Evolutionary conservation across 2,113 vertebrate species (phyloP), one percentile per base, ranked within the genome.

Genomic region (Nyctereutes procyonoides): DNA sequence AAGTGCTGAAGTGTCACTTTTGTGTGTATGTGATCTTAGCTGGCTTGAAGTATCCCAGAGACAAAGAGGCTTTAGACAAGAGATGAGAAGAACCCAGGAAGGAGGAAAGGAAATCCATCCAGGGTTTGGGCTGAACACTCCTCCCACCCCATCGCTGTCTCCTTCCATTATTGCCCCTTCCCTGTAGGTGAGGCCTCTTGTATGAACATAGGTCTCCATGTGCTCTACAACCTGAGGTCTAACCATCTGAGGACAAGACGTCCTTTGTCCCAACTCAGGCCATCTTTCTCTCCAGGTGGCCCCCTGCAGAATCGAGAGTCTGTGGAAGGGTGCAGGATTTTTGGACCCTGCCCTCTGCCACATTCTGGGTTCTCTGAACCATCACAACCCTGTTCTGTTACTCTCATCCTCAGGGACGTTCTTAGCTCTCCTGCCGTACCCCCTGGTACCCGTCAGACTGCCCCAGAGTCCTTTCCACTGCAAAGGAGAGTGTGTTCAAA

Each of bases 1-100:
- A n/a, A n/a, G n/a, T n/a, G 89, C 58, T 69, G 63, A 83, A 58
- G 60, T 38, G 58, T 65, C 53, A 51, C 13, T 87, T 58, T 81
- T 38, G n/a, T 30, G 12, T 62, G 9, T 74, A 11, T 74, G 5
- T 35, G 5, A 43, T 85, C 73, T 93, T 74, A 69, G n/a, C 89
- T 90, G 17, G 7, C 43, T 74, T 82, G 62, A 83, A 43, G 28
- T n/a, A 53, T 32, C 65, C 48, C 93, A n/a, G 83, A 80, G 22
- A 84, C 55, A 24, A 38, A 83, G 26, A 53, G 10, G 5, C 55
- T 95, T 74, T 73, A 87, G 79, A 62, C 11, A 90, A 30, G 8
- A 19, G 2, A 53, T 28, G 58, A 76, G 20, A 87, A 11, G 10
- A n/a, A 13, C 13, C 19, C 16, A 48, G 9, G 62, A 76, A 53